Conservation (phyloP, 2,113 vertebrate species). For the Sander lucioperca region DNA sequence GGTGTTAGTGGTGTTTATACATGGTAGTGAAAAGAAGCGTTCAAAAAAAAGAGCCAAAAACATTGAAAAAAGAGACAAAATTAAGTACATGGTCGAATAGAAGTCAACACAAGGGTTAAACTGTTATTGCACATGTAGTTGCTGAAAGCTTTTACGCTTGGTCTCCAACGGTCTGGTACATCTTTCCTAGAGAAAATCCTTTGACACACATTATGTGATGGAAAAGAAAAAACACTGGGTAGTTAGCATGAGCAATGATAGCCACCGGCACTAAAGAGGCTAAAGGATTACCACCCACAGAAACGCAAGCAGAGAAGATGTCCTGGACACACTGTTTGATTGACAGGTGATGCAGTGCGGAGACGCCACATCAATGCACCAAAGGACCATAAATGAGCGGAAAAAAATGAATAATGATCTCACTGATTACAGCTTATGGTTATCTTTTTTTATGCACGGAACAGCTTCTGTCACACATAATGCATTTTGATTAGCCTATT, state of each 20-base stretch:
- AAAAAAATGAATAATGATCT: conserved; percentile 19
- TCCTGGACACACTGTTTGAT: conserved; percentile 40
- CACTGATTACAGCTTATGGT: conserved; percentile 34
- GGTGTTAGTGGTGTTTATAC: too few species aligned
- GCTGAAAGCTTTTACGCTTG: neutral
- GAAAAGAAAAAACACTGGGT: neutral
- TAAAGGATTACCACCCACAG: conserved; percentile 29
- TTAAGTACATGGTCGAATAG: too few species aligned
- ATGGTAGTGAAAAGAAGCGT: too few species aligned
- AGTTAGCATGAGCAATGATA: conserved; percentile 17
- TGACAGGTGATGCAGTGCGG: conserved; percentile 25
- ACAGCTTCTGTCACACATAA: neutral
- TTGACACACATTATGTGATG: neutral
- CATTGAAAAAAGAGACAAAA: too few species aligned
- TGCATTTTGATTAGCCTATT: conserved; percentile 28
- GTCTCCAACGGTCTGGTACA: neutral
- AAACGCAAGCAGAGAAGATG: conserved; percentile 14
- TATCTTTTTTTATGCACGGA: neutral
- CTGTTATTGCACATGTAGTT: neutral
- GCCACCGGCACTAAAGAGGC: conserved; percentile 6
- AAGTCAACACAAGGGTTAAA: too few species aligned
- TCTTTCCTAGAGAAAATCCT: neutral
- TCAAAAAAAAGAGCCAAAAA: too few species aligned
- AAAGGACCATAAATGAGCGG: neutral
- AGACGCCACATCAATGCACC: conserved; percentile 11